These are phyloP conservation scores for Protula sp. DNA, from an alignment of 2,888 invertebrate genomes.

Conservation along the genomic window DNA sequence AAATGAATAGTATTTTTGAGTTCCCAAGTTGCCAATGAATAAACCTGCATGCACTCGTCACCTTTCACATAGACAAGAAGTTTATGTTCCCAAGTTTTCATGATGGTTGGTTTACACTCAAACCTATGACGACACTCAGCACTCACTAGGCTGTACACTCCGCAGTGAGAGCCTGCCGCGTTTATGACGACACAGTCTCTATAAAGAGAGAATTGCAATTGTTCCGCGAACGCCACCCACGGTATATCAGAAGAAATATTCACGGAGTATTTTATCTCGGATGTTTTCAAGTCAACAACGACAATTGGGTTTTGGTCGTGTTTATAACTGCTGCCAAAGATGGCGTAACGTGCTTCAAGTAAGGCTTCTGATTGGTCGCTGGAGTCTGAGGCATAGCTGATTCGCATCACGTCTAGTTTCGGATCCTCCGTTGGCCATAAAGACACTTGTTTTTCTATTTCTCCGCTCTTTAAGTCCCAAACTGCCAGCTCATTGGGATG, in stretches of 20 bases:
- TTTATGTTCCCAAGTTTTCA: not conserved
- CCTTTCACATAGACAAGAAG: not conserved
- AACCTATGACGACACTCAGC: conserved; percentile 3
- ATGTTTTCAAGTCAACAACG: conserved; percentile 24
- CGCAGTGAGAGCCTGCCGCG: not conserved
- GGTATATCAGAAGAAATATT: conserved; percentile 26
- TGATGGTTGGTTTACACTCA: not conserved
- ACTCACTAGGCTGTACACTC: not conserved
- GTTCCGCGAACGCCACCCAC: conserved; percentile 28
- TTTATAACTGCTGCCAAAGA: conserved; percentile 27
- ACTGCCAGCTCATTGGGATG: conserved; percentile 25
- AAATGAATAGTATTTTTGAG: too few relatives aligned
- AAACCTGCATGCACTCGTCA: too few relatives aligned
- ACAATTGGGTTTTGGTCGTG: conserved; percentile 26
- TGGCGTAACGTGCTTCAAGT: not conserved
- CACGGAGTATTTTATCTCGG: conserved; percentile 21
- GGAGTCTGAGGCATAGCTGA: too few relatives aligned
- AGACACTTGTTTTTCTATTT: conserved; percentile 13
- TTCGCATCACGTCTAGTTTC: conserved; percentile 27
- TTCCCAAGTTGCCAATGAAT: too few relatives aligned
- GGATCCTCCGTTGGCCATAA: not conserved
- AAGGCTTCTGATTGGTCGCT: too few relatives aligned
- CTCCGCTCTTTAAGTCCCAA: conserved; percentile 30
- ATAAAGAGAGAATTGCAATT: conserved; percentile 23
- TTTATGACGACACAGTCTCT: conserved; percentile 18